Conservation (phyloP, 1,140 invertebrate genomes). For the Trichonephila clavata region DNA sequence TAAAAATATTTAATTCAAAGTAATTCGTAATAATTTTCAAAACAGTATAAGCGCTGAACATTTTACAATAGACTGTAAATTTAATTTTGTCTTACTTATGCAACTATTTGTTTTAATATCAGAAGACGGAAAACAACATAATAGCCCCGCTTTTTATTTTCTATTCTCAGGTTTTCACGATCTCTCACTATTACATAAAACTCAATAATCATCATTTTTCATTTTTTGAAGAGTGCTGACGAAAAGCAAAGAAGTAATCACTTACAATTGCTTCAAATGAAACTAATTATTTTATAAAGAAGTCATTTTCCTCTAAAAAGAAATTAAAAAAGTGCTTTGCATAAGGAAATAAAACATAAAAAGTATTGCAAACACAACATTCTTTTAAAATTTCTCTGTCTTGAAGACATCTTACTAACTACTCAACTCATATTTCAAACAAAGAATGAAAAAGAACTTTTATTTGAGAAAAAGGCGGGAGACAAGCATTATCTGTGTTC, state of each 20-base stretch:
- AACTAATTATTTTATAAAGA: background rate
- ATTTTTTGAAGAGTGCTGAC: background rate
- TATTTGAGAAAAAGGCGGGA: constrained; percentile 6
- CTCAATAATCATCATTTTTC: background rate
- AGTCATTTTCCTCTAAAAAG: background rate
- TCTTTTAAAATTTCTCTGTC: background rate
- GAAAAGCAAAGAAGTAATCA: background rate
- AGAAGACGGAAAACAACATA: too few species aligned
- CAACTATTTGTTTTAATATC: too few species aligned
- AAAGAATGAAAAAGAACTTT: background rate
- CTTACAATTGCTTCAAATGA: background rate
- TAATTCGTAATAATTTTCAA: too few species aligned
- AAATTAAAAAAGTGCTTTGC: background rate
- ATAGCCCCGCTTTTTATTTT: background rate
- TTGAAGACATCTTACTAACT: background rate
- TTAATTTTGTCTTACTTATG: too few species aligned
- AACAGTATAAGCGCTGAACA: too few species aligned
- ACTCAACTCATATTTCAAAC: background rate
- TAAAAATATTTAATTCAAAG: too few species aligned
- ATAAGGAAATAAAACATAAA: background rate
- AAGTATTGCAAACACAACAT: background rate
- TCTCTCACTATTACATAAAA: background rate
- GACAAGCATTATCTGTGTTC: constrained; percentile 35
- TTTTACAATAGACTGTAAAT: too few species aligned
- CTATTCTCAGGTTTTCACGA: background rate